Conservation (phyloP, 1,140 invertebrate species). For the Ceratina calcarata region DNA sequence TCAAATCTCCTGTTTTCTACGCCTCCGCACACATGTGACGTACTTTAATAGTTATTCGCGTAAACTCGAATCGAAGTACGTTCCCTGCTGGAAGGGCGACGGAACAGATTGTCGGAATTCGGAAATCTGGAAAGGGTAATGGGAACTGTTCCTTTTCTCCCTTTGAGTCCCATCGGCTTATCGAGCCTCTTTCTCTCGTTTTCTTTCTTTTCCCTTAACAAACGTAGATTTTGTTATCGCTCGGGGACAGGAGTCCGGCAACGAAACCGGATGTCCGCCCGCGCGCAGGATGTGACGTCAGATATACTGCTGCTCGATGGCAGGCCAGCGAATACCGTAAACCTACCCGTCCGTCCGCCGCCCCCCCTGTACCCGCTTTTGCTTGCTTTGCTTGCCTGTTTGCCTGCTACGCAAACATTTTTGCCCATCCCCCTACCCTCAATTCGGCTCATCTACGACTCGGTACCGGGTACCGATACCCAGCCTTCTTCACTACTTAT, state of each 20-base stretch:
- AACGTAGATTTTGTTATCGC: constrained; percentile 77
- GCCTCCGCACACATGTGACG: too few relatives aligned
- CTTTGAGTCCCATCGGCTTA: not conserved
- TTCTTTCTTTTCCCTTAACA: constrained; percentile 56
- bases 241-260: constrained; percentile 70
- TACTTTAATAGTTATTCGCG: too few relatives aligned
- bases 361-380: not conserved
- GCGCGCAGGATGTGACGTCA: constrained; percentile 78
- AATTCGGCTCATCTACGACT: not conserved
- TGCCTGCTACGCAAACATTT: constrained; percentile 66
- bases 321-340: constrained; percentile 58
- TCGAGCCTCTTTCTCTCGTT: not conserved
- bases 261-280: constrained; percentile 76
- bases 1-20: too few relatives aligned
- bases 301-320: constrained; percentile 59
- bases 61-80: too few relatives aligned
- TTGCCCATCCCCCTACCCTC: constrained; percentile 40
- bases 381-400: constrained; percentile 15
- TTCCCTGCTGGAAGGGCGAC: too few relatives aligned
- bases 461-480: not conserved
- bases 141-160: not conserved
- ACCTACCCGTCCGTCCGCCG: constrained; percentile 56
- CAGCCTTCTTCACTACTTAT: too few relatives aligned
- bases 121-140: not conserved
- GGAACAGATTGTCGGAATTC: not conserved